phyloP scores from a whole-genome alignment of 35 echinoderm and acorn worm genomes.

The Acanthaster planci region DNA sequence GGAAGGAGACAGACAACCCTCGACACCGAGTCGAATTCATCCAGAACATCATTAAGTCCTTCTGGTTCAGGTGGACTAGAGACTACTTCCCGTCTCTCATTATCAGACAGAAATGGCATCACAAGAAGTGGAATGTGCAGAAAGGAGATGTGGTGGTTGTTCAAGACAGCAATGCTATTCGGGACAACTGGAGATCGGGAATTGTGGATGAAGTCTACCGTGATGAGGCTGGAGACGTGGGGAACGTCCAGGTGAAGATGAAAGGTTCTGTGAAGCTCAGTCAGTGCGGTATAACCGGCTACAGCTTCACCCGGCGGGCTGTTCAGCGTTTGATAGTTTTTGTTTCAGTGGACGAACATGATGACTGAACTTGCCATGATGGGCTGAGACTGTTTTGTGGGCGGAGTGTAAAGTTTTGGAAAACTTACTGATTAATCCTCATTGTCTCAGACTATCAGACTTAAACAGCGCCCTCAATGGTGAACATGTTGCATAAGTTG shows the following conservation, averaged over 20 bases:
- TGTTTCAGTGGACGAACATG: not conserved
- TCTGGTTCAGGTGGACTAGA: conserved; percentile 51
- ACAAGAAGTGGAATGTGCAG: conserved; percentile 37
- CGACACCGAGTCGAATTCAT: conserved; percentile 46
- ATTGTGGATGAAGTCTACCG: conserved; percentile 32
- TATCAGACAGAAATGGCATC: conserved; percentile 49
- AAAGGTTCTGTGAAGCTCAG: not conserved
- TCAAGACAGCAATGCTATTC: conserved; percentile 38
- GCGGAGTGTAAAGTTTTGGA: conserved; percentile 20
- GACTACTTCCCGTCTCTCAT: conserved; percentile 59
- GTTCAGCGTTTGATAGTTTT: not conserved
- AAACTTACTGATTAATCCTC: too few relatives aligned
- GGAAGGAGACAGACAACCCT: conserved; percentile 32
- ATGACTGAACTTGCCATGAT: not conserved
- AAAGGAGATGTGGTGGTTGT: conserved; percentile 55
- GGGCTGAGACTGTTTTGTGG: not conserved
- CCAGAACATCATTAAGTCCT: conserved; percentile 38
- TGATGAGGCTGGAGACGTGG: conserved; percentile 18
- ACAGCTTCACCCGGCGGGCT: not conserved
- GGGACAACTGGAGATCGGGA: conserved; percentile 24
- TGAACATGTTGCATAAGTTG: too few relatives aligned
- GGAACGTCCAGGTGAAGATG: conserved; percentile 12
- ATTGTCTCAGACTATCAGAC: too few relatives aligned
- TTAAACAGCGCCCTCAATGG: too few relatives aligned
- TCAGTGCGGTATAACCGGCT: not conserved